Percentiles rank a stretch among this genome's conserved stretches.
These are phyloP conservation scores for Anguilla megastoma DNA, from an alignment of 2,797 vertebrate species.

Conservation along the genomic window DNA sequence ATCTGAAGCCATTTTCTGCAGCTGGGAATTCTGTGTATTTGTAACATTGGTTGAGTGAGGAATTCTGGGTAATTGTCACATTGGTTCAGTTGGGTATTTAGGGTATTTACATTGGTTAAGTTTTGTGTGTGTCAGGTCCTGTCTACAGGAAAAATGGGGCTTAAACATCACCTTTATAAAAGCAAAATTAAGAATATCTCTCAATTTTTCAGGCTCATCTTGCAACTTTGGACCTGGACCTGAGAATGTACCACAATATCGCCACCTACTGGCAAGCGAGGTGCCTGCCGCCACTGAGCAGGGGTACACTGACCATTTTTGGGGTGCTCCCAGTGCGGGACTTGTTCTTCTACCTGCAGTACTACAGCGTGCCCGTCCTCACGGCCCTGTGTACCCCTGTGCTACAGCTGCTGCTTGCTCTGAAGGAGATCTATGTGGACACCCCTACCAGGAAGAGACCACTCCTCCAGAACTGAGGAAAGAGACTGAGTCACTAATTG, in stretches of 20 bases:
- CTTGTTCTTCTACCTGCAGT: constrained; percentile 44
- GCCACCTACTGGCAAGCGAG: constrained; percentile 41
- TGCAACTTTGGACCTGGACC: constrained; percentile 35
- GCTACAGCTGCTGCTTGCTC: constrained; percentile 39
- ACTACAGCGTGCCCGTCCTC: constrained; percentile 44
- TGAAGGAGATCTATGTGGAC: constrained; percentile 39
- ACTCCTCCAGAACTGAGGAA: background rate
- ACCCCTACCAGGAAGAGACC: background rate
- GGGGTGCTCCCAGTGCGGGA: constrained; percentile 40
- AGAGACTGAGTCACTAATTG: background rate
- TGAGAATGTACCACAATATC: constrained; percentile 39
- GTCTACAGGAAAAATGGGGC: background rate
- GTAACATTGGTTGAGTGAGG: too few relatives aligned
- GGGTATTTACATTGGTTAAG: background rate
- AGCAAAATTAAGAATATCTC: background rate
- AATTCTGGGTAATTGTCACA: background rate
- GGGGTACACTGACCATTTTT: constrained; percentile 41
- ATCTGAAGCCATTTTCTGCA: too few relatives aligned
- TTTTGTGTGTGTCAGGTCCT: background rate
- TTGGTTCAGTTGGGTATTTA: background rate
- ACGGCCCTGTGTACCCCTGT: constrained; percentile 45
- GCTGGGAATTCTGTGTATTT: too few relatives aligned
- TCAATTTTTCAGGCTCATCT: constrained; percentile 33
- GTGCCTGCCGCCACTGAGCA: constrained; percentile 40
- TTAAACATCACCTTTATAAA: background rate